Evolutionary conservation across 1,140 invertebrate genomes (phyloP), one percentile per base, ranked within the genome.

Genomic region (Lepidostoma basale): DNA sequence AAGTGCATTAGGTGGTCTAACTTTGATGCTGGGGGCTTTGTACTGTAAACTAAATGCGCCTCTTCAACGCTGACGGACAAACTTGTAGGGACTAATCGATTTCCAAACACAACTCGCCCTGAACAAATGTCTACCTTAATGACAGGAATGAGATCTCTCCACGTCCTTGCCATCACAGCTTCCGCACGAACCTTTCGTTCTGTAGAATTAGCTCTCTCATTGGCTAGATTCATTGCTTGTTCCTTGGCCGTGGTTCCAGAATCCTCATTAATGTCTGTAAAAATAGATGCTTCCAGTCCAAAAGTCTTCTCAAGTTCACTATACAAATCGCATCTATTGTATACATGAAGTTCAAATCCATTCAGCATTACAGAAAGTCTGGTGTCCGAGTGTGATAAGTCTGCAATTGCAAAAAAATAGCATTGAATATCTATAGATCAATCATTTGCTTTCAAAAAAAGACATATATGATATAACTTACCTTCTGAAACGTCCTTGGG

Each of bases 1-100:
- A 97, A 93, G 79, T 99, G 96, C 94, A 98, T 98, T 70, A 98
- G 95, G 79, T 93, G 88, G 82, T 98, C 97, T 64, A 97, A 86
- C 45, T 89, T 90, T 0, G 94, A 97, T 0, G 94, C 94, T 0
- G 96, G 93, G 3, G 94, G 94, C 79, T 97, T 97, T 3, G 96
- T 98, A 36, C 95, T 97, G 78, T 98, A 98, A 12, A 95, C 90
- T 78, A 97, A 90, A 77, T 98, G 95, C 25, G 93, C 92, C 80
- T 98, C 96, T 81, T 98, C 97, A 47, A 98, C 90, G 64, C 91
- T 94, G 73, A 98, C 88, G 5, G 94, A 94, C 25, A 98, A 82
- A 2, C 95, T 97, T 12, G 95, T 97, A 0, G 97, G 96, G 4
- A 98, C 89, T 60, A 98, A 81, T 39, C 93, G 88, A 83, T 99